These are phyloP conservation scores for Callipepla californica DNA, from an alignment of 2,113 vertebrate species.

Conservation along the genomic window DNA sequence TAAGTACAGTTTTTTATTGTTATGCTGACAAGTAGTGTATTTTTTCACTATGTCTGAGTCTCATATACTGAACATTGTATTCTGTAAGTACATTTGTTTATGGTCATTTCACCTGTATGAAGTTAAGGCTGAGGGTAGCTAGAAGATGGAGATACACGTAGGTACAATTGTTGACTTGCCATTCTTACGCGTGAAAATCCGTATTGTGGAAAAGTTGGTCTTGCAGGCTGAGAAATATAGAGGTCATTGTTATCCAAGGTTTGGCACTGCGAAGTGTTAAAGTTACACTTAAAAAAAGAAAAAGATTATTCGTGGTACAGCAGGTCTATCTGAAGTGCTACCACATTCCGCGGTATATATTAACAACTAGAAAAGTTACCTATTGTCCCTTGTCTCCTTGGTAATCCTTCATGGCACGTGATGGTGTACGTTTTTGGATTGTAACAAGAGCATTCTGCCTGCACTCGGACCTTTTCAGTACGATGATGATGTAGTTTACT, in stretches of 20 bases:
- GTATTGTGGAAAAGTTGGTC: conserved; percentile 8
- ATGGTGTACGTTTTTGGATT: not conserved
- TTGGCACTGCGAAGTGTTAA: not conserved
- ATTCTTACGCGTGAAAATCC: conserved; percentile 41
- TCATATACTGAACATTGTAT: not conserved
- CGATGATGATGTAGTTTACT: not conserved
- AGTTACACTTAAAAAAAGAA: not conserved
- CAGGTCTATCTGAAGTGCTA: not conserved
- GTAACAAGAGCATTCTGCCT: not conserved
- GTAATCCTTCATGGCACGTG: not conserved
- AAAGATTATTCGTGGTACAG: not conserved
- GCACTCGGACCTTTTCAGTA: not conserved
- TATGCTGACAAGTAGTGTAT: conserved; percentile 18
- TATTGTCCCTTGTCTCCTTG: not conserved
- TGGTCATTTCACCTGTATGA: conserved; percentile 5
- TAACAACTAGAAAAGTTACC: not conserved
- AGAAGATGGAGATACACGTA: not conserved
- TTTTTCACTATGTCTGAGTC: conserved; percentile 57
- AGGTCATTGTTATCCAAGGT: not conserved
- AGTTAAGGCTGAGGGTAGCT: not conserved
- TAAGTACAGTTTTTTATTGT: conserved; percentile 63
- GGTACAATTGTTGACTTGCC: conserved; percentile 46
- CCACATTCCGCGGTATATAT: not conserved
- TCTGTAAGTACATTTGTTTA: not conserved
- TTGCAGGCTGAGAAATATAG: conserved; percentile 24